phyloP scores from a whole-genome alignment of 2,888 invertebrate species.

The Alcis repandata region DNA sequence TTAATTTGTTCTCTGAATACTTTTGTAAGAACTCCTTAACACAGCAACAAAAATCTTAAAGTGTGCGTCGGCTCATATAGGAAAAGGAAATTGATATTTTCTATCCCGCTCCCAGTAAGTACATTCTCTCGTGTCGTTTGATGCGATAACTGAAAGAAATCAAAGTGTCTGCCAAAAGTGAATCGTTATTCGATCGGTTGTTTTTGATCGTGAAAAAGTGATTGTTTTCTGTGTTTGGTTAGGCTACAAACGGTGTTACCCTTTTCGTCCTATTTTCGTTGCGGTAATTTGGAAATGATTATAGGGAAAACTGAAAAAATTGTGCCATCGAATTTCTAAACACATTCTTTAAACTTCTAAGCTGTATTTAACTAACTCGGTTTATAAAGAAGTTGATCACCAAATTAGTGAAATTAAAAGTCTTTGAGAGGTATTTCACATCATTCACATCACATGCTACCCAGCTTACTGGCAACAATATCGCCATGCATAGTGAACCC shows the following conservation, averaged over 20 bases:
- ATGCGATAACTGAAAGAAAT: constrained; percentile 45
- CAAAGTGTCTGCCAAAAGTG: constrained; percentile 38
- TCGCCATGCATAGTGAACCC: neutral
- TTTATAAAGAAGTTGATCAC: no score
- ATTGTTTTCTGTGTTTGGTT: constrained; percentile 23
- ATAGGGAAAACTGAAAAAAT: neutral
- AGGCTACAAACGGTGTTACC: constrained; percentile 2
- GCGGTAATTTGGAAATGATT: neutral
- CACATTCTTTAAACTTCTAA: no score
- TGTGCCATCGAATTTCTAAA: no score
- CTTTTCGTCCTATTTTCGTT: neutral
- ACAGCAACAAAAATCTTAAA: constrained; percentile 19
- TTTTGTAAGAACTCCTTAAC: no score
- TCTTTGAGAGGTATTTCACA: no score
- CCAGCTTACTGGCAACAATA: neutral
- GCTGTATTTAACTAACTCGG: no score
- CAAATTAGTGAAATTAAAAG: no score
- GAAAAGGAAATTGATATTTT: constrained; percentile 43
- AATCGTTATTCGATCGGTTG: constrained; percentile 41
- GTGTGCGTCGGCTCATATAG: constrained; percentile 13
- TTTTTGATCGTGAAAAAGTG: constrained; percentile 28
- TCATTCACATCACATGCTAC: no score
- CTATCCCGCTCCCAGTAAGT: constrained; percentile 32
- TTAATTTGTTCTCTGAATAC: no score
- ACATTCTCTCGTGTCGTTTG: constrained; percentile 37